These are phyloP conservation scores for Petrosia ficiformis DNA, from an alignment of 37 sponge, comb jelly and placozoan genomes.

Conservation along the genomic window DNA sequence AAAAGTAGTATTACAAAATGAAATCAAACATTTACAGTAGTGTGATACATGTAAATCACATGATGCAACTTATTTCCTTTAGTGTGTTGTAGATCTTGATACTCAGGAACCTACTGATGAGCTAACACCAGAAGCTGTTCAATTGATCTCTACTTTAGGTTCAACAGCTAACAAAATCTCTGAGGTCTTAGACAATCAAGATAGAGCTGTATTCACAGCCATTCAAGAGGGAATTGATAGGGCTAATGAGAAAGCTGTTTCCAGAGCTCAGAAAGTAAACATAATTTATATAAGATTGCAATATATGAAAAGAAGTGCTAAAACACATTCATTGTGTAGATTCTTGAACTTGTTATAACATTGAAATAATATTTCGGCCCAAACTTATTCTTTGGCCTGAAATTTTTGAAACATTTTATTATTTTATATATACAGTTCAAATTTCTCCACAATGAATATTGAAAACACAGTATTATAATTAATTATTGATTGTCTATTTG, in stretches of 20 bases:
- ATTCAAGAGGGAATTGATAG: slow-evolving; percentile 71
- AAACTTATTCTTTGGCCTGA: too few species aligned
- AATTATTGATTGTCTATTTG: too few species aligned
- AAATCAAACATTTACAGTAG: too few species aligned
- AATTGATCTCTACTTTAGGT: slow-evolving; percentile 26
- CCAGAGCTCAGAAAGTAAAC: slow-evolving; percentile 64
- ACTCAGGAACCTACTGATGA: slow-evolving; percentile 65
- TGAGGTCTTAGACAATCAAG: slow-evolving; percentile 46
- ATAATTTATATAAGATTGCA: neutral
- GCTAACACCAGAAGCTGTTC: slow-evolving; percentile 29
- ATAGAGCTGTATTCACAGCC: slow-evolving; percentile 63
- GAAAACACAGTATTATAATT: too few species aligned
- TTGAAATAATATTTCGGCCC: too few species aligned
- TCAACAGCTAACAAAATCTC: slow-evolving; percentile 49
- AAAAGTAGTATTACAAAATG: too few species aligned
- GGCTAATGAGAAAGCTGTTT: slow-evolving; percentile 55
- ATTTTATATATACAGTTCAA: neutral
- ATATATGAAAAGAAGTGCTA: neutral
- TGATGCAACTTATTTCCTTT: neutral
- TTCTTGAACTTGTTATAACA: too few species aligned
- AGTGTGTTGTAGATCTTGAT: slow-evolving; percentile 60
- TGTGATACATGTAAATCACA: too few species aligned
- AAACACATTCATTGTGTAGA: too few species aligned
- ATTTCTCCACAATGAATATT: too few species aligned
- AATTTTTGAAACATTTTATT: neutral